These are phyloP conservation scores for Caenorhabditis imperialis DNA, from an alignment of 2,888 invertebrate species.

Conservation along the genomic window DNA sequence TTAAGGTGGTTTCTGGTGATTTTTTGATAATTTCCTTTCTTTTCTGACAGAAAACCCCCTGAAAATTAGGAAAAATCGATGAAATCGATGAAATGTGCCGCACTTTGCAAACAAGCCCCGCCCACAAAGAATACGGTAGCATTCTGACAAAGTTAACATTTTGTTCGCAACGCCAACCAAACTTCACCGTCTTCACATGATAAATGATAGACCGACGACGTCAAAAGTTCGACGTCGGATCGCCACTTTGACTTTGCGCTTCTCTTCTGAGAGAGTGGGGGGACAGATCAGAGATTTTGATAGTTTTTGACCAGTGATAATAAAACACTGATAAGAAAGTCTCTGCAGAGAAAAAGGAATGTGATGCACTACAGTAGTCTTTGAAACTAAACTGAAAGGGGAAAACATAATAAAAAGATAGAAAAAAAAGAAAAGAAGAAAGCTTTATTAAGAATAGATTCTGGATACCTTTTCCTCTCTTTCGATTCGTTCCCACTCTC, in stretches of 20 bases:
- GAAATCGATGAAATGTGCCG: too few species aligned
- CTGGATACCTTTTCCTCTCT: neutral
- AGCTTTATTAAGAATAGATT: neutral
- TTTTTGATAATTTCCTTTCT: too few species aligned
- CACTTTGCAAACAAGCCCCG: too few species aligned
- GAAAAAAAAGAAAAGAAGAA: neutral
- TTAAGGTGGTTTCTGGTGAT: too few species aligned
- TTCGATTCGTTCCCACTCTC: slow-evolving; percentile 34
- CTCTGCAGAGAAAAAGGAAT: too few species aligned
- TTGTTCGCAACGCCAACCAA: slow-evolving; percentile 2
- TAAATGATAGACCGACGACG: slow-evolving; percentile 41
- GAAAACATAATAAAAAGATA: neutral
- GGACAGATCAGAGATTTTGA: slow-evolving; percentile 24
- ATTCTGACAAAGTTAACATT: too few species aligned
- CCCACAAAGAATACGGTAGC: too few species aligned
- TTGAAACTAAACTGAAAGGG: slow-evolving; percentile 21
- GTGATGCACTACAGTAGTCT: slow-evolving; percentile 30
- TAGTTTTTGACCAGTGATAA: slow-evolving; percentile 10
- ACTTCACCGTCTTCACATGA: too few species aligned
- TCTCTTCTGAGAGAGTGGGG: slow-evolving; percentile 18
- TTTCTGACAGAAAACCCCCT: too few species aligned
- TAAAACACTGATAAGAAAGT: too few species aligned
- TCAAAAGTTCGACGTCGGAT: slow-evolving; percentile 51
- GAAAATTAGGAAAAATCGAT: too few species aligned
- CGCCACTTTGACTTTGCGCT: slow-evolving; percentile 24